Conservation (phyloP, 1,140 invertebrate genomes). For the Achroia grisella region DNA sequence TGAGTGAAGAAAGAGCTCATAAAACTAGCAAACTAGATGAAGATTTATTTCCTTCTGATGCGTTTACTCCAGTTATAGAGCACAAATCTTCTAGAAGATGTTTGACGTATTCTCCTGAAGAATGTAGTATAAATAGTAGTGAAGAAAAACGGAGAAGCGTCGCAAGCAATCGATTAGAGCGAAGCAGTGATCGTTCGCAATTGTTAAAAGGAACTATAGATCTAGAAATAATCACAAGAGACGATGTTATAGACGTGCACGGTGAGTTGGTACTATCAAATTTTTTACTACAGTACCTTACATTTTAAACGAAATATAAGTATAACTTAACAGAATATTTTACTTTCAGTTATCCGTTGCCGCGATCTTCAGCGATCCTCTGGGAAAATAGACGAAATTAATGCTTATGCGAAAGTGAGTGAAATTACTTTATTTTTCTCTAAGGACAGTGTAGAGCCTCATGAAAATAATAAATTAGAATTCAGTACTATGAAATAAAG, state of each 20-base stretch:
- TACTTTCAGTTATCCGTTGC: slow-evolving; percentile 57
- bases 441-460: background rate
- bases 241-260: slow-evolving; percentile 65
- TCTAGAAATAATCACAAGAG: slow-evolving; percentile 52
- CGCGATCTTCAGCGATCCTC: slow-evolving; percentile 51
- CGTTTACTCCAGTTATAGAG: slow-evolving; percentile 55
- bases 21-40: slow-evolving; percentile 63
- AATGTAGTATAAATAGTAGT: slow-evolving; percentile 55
- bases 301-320: no score
- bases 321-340: background rate
- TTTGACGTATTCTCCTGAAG: slow-evolving; percentile 62
- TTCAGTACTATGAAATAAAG: no score
- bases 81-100: slow-evolving; percentile 60
- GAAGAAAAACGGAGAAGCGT: slow-evolving; percentile 62
- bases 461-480: background rate
- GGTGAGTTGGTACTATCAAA: slow-evolving; percentile 71
- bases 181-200: slow-evolving; percentile 45
- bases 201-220: slow-evolving; percentile 58
- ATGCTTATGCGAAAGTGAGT: slow-evolving; percentile 63
- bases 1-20: slow-evolving; percentile 58
- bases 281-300: slow-evolving; percentile 12
- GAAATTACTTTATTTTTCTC: no score
- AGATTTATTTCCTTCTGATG: slow-evolving; percentile 38
- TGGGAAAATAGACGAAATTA: slow-evolving; percentile 59
- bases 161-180: slow-evolving; percentile 51